These are phyloP conservation scores for Malurus melanocephalus DNA, from an alignment of 2,113 vertebrate genomes.

Conservation along the genomic window DNA sequence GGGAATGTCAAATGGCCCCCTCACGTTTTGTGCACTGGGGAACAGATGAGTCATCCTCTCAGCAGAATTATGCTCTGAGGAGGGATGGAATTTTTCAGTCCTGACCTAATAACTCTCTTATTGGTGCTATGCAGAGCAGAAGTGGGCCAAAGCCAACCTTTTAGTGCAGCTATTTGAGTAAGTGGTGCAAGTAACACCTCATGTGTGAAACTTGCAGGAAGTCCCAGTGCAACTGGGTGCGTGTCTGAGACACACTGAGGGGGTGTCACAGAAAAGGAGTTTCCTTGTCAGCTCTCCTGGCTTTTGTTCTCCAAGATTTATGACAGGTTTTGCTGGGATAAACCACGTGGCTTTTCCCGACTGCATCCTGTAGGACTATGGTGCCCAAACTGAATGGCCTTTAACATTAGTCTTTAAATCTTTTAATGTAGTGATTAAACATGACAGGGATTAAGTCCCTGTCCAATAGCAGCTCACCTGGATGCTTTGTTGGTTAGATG, in stretches of 20 bases:
- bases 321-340: not conserved
- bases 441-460: conserved; percentile 56
- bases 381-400: conserved; percentile 6
- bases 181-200: not conserved
- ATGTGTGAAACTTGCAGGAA: not conserved
- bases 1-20: not conserved
- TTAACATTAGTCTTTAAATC: conserved; percentile 35
- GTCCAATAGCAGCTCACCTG: conserved; percentile 50
- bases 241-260: not conserved
- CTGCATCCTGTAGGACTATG: not conserved
- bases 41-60: not conserved
- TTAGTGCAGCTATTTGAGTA: not conserved
- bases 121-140: not conserved
- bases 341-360: not conserved
- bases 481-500: not conserved
- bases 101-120: not conserved
- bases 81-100: not conserved
- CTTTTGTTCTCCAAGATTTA: not conserved
- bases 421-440: conserved; percentile 48
- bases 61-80: not conserved
- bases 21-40: not conserved
- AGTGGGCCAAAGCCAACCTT: not conserved
- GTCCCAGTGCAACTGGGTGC: not conserved
- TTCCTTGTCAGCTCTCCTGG: not conserved
- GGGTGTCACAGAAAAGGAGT: not conserved